Evolutionary conservation across 2,113 vertebrate species (phyloP), one percentile per base, ranked within the genome.

Genomic region (Oncorhynchus clarkii): DNA sequence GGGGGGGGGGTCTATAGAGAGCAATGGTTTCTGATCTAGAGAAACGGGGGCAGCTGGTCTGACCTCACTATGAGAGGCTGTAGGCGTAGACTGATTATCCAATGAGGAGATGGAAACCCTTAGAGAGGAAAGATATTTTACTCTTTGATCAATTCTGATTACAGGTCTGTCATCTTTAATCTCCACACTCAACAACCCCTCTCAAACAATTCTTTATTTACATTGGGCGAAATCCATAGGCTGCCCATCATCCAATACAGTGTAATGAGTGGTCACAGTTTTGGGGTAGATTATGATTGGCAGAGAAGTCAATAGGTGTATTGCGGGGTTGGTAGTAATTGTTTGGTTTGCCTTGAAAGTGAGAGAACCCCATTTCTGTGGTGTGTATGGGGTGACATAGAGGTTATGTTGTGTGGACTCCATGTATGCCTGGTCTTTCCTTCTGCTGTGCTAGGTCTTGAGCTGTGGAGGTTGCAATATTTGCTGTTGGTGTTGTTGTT

Each of bases 261-360:
- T 80, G 14, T 88, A 88, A 91, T 81, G 72, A 87, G 49, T 77
- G 89, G 77, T 2, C 39, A n/a, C 67, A 92, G 64, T n/a, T 20
- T 26, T 22, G 22, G 26, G 16, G 45, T 76, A 62, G 3, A 1
- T 78, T 84, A 89, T 88, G 84, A 88, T 92, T 88, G 72, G 91
- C 71, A 82, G 96, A 97, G 85, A 98, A 96, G 86, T 99, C 95
- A 77, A 98, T 80, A 39, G 96, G 95, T 22, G 86, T 93, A 82
- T 88, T 93, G 70, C 81, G 74, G 77, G 79, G 54, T 11, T 86
- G 83, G 59, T 82, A 78, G 67, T 93, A 87, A 75, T 84, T 64
- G 69, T 75, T 62, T 27, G 39, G 75, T 7, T 20, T 20, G 49
- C 16, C 9, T 74, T 72, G 81, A 72, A 24, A 5, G 39, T 75